Evolutionary conservation across 2,888 invertebrate species (phyloP), one percentile per base, ranked within the genome.

Genomic region (Andricus curvator): DNA sequence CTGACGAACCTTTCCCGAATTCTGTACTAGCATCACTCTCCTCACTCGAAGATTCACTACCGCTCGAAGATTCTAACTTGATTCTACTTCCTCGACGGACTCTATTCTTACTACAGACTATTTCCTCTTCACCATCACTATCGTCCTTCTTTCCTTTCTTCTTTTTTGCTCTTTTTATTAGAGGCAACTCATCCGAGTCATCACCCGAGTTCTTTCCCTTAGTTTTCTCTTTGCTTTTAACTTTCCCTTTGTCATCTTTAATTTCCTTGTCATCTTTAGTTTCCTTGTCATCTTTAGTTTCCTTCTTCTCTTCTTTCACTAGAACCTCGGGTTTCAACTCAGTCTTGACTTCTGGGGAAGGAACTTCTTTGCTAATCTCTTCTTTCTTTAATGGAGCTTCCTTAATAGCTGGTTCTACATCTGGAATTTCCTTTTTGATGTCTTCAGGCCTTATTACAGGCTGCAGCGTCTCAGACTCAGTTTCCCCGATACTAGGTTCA

Each of bases 31-130:
- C 86, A 76, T 90, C 90, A 78, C 90, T 90, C 65, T 92, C 89
- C 62, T 90, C 89, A 82, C 89, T 90, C 33, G 91, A 89, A 3
- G 89, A 91, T 22, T 91, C 91, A 79, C 90, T 91, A 20, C 88
- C 90, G 56, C 92, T 92, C 44, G 91, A 90, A 9, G 91, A 91
- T 51, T 90, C 90, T 70, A 91, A 82, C 79, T 91, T 91, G 41
- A 92, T 90, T 80, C 91, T 90, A 80, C 92, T 91, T 15, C 91
- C 91, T 11, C 90, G 88, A 79, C 91, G 88, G 64, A 90, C 85
- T 78, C 88, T 84, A 85, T 86, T 90, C 81, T 91, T 91, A 70
- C 90, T 87, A 25, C 87, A 88, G 64, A 88, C 88, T 8, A 88
- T 88, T 76, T 90, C 90, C 13, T 91, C 90, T 51, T 89, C 90